Evolutionary conservation across 2,113 vertebrate species (phyloP).

Genomic region (Callorhinus ursinus): DNA sequence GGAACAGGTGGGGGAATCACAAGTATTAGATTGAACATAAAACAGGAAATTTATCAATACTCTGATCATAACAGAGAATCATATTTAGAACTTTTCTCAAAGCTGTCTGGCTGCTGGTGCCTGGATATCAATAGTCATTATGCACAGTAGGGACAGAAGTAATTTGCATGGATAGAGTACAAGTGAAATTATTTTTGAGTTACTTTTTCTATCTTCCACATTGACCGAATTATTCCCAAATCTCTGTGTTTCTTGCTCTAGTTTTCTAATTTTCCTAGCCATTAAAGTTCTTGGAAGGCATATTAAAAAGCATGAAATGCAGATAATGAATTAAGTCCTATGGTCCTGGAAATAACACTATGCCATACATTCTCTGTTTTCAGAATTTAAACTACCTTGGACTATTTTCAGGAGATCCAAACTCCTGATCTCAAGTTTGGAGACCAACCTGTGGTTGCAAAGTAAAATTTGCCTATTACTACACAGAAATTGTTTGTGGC

Average conservation of each 20-base stretch:
- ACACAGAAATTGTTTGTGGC: not conserved
- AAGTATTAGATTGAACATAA: not conserved
- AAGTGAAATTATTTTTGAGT: not conserved
- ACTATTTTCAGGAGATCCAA: not conserved
- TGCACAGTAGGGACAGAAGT: not conserved
- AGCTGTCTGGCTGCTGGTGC: not conserved
- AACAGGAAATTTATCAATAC: not conserved
- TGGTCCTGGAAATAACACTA: not conserved
- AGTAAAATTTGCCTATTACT: not conserved
- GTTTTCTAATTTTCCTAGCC: not conserved
- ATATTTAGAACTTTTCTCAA: not conserved
- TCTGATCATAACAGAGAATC: not conserved
- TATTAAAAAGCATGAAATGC: not conserved
- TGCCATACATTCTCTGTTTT: not conserved
- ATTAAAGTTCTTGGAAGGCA: not conserved
- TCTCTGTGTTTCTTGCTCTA: not conserved
- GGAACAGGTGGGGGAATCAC: not conserved
- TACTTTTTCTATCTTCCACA: not conserved
- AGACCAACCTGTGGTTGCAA: not conserved
- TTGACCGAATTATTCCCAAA: not conserved
- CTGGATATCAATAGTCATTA: not conserved
- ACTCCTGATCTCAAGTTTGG: not conserved
- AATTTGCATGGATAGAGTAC: not conserved
- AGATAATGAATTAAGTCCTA: not conserved
- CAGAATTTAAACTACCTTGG: conserved; percentile 11